Base-by-base conservation (phyloP, 2,113 vertebrate species). In the Hippoglossus stenolepis region DNA sequence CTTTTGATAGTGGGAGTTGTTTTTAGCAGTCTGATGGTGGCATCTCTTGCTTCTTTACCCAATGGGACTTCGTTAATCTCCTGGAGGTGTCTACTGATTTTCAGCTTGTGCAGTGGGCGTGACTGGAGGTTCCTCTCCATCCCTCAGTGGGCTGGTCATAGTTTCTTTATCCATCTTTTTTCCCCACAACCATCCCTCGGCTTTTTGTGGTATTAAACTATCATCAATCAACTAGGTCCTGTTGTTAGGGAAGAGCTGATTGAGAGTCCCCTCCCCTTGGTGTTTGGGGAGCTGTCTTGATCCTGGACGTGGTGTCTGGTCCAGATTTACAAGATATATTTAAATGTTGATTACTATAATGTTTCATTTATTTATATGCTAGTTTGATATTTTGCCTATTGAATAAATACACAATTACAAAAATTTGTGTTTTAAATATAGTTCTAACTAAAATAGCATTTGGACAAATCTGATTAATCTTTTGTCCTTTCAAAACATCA, bases 141-240 rank as follows among this genome's bases (percentile, higher is more conserved):
- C 49, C 65, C 79, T 68, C 11, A 9, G 38, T 74, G 74, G 18
- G 38, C 51, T 69, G 38, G 74, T 73, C 72, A 72, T 77, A 59
- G 75, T 73, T 77, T 65, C 69, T 72, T 77, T 53, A 87, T 87
- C 74, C 75, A 77, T 79, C 59, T 53, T 75, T 47, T 58, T 20
- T 83, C 53, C 72, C 74, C 72, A 61, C 67, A 73, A 17, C 62
- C 14, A 43, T 11, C 14, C 74, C 65, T 73, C 80, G 61, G 66
- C 83, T 67, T 66, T 70, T 76, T 65, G 67, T 80, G 85, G 58
- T 75, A 87, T 85, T 84, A 85, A 84, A 79, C 0, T 5, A 80
- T 80, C 65, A 75, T 45, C 72, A 75, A 60, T 87, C 85, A 84
- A 80, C 82, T 57, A 54, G 56, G 21, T 3, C 62, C 66, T 65